Evolutionary conservation across 2,797 vertebrate genomes (phyloP), one percentile per base, ranked within the genome.

Genomic region (Erethizon dorsatum): DNA sequence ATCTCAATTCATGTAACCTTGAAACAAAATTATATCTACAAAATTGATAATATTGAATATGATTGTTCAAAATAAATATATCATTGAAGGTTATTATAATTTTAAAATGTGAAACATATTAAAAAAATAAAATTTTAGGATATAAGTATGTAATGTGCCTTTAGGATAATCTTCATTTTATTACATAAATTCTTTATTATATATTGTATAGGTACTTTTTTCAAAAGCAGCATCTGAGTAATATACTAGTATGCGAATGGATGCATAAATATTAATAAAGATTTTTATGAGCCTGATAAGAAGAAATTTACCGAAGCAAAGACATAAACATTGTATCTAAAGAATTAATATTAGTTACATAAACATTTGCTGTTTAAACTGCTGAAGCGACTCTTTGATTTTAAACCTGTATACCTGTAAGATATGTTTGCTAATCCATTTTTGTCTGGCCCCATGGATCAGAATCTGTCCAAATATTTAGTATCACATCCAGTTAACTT

Each of bases 1-100:
- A 93, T 5, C 14, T 83, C 33, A 80, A 56, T 26, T 11, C 6
- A 45, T 88, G 1, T 28, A 59, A 61, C 0, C 5, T 1, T 83
- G 84, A 94, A 37, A 12, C 20, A 71, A 79, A 89, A 26, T 65
- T 83, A 79, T 14, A 4, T 50, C 2, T 73, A 82, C 69, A 14
- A 94, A 73, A 86, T 17, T 82, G 4, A 45, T 80, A 75, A 73
- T 75, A 73, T 45, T 73, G 31, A 71, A 20, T 33, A 1, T 18
- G 15, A 83, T 24, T 73, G 13, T 78, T 52, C 22, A 83, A 82
- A 92, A 1, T 41, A 82, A 91, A 54, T 5, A 9, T n/a, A 45
- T 59, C 17, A 73, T 78, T 85, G 14, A 83, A 2, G 7, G 24
- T 77, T 88, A 95, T 56, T 84, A 54, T 91, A 77, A 41, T 15